phyloP scores from a whole-genome alignment of 2,113 vertebrate species.

The Sinosuthora webbiana region DNA sequence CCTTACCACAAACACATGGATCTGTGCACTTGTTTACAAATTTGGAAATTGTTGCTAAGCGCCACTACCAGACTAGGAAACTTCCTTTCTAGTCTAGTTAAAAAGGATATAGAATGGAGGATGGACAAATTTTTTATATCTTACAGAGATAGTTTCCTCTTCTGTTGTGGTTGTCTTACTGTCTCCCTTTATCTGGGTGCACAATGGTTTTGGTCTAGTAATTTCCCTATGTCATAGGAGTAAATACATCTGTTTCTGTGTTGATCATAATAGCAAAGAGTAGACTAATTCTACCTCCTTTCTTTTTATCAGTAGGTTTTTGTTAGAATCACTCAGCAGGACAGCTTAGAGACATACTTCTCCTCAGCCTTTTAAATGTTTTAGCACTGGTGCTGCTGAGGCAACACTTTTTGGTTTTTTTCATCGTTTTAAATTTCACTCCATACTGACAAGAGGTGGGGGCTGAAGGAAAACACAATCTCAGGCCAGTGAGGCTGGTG shows the following conservation, averaged over 20 bases:
- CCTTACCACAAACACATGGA: neutral
- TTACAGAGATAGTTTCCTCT: neutral
- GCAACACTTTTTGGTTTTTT: neutral
- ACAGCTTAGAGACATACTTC: neutral
- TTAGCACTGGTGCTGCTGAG: neutral
- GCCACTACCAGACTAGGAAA: neutral
- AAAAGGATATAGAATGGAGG: neutral
- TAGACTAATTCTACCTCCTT: neutral
- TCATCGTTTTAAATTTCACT: neutral
- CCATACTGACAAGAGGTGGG: accelerated
- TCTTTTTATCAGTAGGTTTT: neutral
- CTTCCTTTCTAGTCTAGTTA: neutral
- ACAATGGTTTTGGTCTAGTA: neutral
- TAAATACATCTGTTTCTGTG: neutral
- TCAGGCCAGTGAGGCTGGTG: neutral
- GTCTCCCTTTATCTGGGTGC: neutral
- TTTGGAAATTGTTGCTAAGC: neutral
- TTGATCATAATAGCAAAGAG: neutral
- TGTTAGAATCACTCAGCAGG: neutral
- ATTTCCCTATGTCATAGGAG: neutral
- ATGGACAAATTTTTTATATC: neutral
- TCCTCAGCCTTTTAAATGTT: neutral
- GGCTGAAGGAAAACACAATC: neutral
- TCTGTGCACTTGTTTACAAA: neutral
- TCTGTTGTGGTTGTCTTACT: neutral